A percentile compares a stretch with the other conserved stretches of the same genome.
Evolutionary conservation across 1,140 invertebrate species (phyloP).

Genomic region (Heliconius melpomene): DNA sequence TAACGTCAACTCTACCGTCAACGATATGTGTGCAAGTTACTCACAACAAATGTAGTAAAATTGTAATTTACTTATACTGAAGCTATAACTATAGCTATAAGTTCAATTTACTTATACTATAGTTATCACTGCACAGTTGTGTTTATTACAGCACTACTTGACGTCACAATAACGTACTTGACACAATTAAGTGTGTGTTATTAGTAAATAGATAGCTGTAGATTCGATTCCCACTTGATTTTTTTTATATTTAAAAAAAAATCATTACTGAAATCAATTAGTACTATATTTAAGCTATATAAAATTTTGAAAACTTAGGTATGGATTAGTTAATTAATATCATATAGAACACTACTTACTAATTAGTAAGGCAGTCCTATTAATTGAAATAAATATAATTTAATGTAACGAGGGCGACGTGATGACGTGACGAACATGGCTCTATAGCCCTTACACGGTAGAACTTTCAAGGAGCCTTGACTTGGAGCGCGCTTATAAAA

Average conservation of each 20-base stretch:
- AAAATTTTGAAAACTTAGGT: no score
- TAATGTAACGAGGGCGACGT: conserved; percentile 24
- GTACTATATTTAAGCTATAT: no score
- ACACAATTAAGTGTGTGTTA: not conserved
- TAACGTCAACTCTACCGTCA: not conserved
- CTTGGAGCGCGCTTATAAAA: conserved; percentile 18
- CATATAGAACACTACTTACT: not conserved
- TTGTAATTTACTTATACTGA: not conserved
- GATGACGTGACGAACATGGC: conserved; percentile 16
- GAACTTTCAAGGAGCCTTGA: conserved; percentile 20
- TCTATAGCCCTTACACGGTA: conserved; percentile 16
- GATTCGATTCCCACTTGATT: not conserved
- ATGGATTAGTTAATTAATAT: not conserved
- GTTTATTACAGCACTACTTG: not conserved
- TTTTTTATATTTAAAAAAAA: no score
- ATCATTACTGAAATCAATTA: no score
- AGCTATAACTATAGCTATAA: not conserved
- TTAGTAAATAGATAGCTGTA: not conserved
- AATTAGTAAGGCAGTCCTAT: not conserved
- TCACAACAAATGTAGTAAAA: not conserved
- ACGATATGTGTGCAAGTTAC: not conserved
- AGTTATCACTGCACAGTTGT: not conserved
- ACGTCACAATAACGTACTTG: not conserved
- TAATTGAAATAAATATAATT: conserved; percentile 10
- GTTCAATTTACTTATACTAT: no score